Conservation (phyloP, 2,113 vertebrate genomes). For the Salvator merianae region DNA sequence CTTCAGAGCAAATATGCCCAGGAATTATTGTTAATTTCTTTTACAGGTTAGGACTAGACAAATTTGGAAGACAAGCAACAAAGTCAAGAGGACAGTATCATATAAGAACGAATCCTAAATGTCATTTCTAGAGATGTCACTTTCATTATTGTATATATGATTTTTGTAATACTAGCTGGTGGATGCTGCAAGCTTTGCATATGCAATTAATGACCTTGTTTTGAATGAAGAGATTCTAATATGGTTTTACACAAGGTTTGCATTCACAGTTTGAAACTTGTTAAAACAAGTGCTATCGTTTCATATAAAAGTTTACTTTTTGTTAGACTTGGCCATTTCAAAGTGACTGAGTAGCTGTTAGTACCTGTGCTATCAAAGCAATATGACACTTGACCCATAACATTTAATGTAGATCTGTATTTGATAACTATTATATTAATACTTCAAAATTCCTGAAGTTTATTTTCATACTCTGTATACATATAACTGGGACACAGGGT, state of each 20-base stretch:
- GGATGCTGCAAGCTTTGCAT: constrained; percentile 14
- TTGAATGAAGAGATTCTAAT: neutral
- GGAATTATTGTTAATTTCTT: neutral
- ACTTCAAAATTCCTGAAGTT: neutral
- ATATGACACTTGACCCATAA: neutral
- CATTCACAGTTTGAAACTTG: constrained; percentile 2
- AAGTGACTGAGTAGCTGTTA: neutral
- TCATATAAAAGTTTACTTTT: neutral
- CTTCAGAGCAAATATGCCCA: neutral
- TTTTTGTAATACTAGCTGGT: constrained; percentile 32
- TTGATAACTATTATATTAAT: neutral
- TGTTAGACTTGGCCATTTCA: neutral
- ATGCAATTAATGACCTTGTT: constrained; percentile 19
- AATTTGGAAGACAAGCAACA: constrained; percentile 4
- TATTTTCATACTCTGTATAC: neutral
- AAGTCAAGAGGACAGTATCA: constrained; percentile 5
- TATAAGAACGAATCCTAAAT: constrained; percentile 11
- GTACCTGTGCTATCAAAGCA: neutral
- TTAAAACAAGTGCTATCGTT: constrained; percentile 2
- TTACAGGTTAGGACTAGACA: neutral
- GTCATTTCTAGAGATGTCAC: constrained; percentile 9
- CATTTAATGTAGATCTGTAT: neutral
- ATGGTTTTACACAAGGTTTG: constrained; percentile 11
- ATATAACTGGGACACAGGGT: neutral
- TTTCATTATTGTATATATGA: constrained; percentile 19